Evolutionary conservation across 2,888 invertebrate genomes (phyloP), one percentile per base, ranked within the genome.

Genomic region (Fragum fragum): DNA sequence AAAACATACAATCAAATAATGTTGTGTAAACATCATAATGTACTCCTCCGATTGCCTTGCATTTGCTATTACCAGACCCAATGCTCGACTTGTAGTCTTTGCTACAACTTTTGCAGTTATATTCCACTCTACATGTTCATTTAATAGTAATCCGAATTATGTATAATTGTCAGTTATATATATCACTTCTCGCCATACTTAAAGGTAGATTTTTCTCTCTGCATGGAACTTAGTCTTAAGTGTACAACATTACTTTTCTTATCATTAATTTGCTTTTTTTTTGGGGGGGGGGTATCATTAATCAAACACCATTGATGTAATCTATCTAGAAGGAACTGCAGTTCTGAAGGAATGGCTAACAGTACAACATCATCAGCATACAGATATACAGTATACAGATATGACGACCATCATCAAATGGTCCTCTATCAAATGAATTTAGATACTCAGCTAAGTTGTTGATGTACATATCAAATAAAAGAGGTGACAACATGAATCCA

Each of bases 381-480:
- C 7, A 59, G n/a, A n/a, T n/a, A n/a, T n/a, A 26, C 28, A 79
- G 21, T 16, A 73, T 59, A 69, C 59, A 73, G 11, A 79, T 23
- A 16, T 47, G 32, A 42, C 73, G 61, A 21, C 39, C 26, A 14
- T 39, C 61, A 21, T 73, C n/a, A 29, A n/a, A 18, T 1, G 73
- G 11, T 29, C 73, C 73, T 18, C 26, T 57, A 5, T 28, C 39
- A 6, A 69, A 1, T 1, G n/a, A 1, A 26, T 79, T 68, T 9
- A 79, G n/a, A 0, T 3, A 7, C 1, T 68, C 26, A 29, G 73
- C 68, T 26, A 79, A 21, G 28, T 79, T 69, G 69, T 79, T 69
- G 3, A 79, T 47, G 23, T 32, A 79, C 0, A 73, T 21, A 57
- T 69, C 73, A 47, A 79, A 79, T 18, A 79, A 28, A 5, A 73